These are phyloP conservation scores for Eidolon helvum DNA, from an alignment of 2,113 vertebrate species.

Conservation along the genomic window DNA sequence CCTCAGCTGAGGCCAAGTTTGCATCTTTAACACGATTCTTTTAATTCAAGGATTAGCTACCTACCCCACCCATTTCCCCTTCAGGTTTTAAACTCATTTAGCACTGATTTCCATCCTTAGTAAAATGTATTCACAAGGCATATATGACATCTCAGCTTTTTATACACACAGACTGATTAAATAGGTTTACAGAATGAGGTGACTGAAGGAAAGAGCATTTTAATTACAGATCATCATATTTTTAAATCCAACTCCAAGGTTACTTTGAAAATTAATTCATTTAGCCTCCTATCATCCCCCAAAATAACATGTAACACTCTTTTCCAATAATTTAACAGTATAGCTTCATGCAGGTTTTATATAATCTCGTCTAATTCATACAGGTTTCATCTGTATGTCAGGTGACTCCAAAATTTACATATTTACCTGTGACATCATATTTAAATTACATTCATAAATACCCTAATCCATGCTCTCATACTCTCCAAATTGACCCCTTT, in stretches of 20 bases:
- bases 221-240: neutral
- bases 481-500: neutral
- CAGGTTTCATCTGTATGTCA: neutral
- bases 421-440: neutral
- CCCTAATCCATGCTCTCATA: neutral
- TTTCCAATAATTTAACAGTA: neutral
- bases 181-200: neutral
- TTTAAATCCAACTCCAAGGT: neutral
- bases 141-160: neutral
- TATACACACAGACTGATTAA: slow-evolving; percentile 9
- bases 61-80: neutral
- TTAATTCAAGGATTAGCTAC: neutral
- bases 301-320: neutral
- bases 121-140: neutral
- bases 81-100: neutral
- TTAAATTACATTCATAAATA: neutral
- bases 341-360: neutral
- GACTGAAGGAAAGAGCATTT: neutral
- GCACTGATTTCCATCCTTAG: neutral
- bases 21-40: neutral
- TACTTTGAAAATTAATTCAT: slow-evolving; percentile 12
- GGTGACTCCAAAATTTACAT: neutral
- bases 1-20: neutral
- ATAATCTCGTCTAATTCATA: neutral
- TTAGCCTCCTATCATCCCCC: neutral